Conservation (phyloP, 2,888 invertebrate species). For the Andrena chrysosceles region DNA sequence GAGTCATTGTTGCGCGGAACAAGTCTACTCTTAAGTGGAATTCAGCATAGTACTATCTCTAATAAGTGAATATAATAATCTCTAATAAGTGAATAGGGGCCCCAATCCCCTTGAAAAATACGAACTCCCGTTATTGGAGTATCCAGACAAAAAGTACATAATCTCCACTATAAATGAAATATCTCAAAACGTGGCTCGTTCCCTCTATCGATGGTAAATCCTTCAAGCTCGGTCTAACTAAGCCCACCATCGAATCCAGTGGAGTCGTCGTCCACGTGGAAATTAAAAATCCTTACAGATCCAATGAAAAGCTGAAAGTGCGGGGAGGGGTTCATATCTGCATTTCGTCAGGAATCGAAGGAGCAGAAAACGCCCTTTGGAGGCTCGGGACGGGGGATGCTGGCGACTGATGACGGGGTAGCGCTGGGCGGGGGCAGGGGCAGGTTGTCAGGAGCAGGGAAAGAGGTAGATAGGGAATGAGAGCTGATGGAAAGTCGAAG, state of each 20-base stretch:
- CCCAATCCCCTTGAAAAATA: no score
- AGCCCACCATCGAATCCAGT: background rate
- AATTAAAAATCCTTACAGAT: background rate
- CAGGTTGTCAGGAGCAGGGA: conserved; percentile 18
- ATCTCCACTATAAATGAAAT: no score
- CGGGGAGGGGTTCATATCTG: background rate
- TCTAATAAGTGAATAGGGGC: no score
- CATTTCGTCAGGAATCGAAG: background rate
- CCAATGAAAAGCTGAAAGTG: background rate
- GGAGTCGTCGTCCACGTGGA: background rate
- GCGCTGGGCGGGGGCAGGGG: background rate
- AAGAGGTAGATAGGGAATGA: conserved; percentile 6
- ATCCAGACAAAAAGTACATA: no score
- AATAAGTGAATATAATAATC: no score
- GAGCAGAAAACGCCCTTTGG: background rate
- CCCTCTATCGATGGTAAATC: background rate
- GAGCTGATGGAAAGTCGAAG: conserved; percentile 52
- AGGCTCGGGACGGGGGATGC: background rate
- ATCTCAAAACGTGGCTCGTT: no score
- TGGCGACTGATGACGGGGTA: background rate
- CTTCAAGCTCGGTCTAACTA: background rate
- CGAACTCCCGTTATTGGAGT: no score
- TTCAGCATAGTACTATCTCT: no score
- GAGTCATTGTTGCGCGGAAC: no score
- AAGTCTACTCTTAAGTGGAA: no score